Conservation (phyloP, 2,113 vertebrate species). For the Dromiciops gliroides region DNA sequence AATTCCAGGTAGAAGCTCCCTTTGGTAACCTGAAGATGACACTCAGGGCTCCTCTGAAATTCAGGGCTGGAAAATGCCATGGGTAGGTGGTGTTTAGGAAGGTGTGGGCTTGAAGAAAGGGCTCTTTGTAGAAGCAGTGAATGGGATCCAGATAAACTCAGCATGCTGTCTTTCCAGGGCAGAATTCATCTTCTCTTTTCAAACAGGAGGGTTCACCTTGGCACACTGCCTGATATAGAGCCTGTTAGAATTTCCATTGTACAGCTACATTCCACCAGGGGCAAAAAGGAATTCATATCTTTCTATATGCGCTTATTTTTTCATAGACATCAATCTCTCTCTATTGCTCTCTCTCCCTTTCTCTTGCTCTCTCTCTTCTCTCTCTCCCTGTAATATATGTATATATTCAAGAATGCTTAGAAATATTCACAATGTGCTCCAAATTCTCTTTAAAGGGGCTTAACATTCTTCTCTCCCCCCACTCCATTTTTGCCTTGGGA, state of each 20-base stretch:
- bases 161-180: constrained; percentile 42
- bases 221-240: not conserved
- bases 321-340: not conserved
- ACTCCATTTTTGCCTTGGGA: not conserved
- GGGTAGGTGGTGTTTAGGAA: constrained; percentile 39
- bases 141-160: constrained; percentile 47
- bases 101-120: constrained; percentile 63
- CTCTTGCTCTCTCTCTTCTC: not conserved
- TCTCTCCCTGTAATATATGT: not conserved
- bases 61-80: constrained; percentile 51
- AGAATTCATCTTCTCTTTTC: constrained; percentile 45
- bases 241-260: constrained; percentile 11
- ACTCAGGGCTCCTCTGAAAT: constrained; percentile 62
- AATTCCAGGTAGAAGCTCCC: constrained; percentile 64
- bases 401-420: not conserved
- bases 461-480: not conserved
- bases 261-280: not conserved
- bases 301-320: not conserved
- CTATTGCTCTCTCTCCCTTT: not conserved
- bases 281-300: not conserved
- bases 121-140: constrained; percentile 69
- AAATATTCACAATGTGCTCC: constrained; percentile 33
- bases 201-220: constrained; percentile 42
- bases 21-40: constrained; percentile 53
- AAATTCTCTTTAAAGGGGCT: not conserved